Evolutionary conservation across 2,888 invertebrate genomes (phyloP).

Genomic region (Dolichopus griseipennis): DNA sequence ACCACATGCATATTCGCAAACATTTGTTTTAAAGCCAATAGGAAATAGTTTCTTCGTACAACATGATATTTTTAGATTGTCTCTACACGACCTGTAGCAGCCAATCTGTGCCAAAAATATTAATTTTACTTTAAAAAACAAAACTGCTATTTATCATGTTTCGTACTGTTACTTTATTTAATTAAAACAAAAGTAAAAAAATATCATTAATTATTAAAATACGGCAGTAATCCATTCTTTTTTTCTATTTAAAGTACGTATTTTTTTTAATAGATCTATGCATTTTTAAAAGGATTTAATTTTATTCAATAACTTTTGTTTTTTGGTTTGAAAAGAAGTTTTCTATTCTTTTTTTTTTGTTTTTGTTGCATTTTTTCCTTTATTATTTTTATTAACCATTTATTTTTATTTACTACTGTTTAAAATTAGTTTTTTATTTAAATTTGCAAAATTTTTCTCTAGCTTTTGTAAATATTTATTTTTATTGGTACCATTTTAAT

Average conservation of each 20-base stretch:
- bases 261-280: no score
- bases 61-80: conserved; percentile 91
- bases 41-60: conserved; percentile 85
- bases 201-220: neutral
- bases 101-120: conserved; percentile 15
- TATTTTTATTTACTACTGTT: no score
- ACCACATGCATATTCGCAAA: conserved; percentile 88
- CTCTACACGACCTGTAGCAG: conserved; percentile 70
- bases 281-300: no score
- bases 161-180: neutral
- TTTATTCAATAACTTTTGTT: no score
- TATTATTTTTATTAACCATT: no score
- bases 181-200: neutral
- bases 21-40: conserved; percentile 84
- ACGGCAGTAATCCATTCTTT: neutral
- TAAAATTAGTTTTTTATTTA: no score
- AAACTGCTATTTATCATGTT: neutral
- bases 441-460: no score
- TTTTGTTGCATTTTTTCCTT: no score
- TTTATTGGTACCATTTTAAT: no score
- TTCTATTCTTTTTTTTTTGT: no score
- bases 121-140: neutral
- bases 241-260: neutral
- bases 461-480: no score
- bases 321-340: no score